Percentiles rank a stretch among this genome's conserved stretches.
phyloP scores from a whole-genome alignment of 2,113 vertebrate genomes.

The Neodontobutis hainanensis region DNA sequence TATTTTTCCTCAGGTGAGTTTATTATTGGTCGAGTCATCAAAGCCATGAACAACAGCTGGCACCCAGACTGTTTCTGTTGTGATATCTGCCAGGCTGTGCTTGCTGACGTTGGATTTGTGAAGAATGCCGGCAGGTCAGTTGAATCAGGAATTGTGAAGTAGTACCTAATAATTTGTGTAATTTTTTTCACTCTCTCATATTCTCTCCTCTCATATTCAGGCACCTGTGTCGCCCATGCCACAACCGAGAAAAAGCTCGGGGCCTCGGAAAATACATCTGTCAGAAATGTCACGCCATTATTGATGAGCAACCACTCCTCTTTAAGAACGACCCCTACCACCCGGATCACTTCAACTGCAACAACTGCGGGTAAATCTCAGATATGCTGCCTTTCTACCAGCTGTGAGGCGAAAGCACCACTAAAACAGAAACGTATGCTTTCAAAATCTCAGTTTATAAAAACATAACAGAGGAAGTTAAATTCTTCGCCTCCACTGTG shows the following conservation, averaged over 20 bases:
- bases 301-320: constrained; percentile 93
- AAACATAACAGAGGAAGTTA: not conserved
- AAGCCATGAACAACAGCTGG: constrained; percentile 99
- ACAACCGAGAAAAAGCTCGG: constrained; percentile 93
- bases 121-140: constrained; percentile 95
- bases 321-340: constrained; percentile 99
- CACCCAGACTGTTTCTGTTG: constrained; percentile 98
- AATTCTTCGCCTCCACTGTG: constrained; percentile 18
- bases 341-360: constrained; percentile 98
- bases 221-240: constrained; percentile 95
- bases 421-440: too few relatives aligned
- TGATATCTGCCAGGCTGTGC: constrained; percentile 89
- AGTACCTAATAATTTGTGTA: not conserved
- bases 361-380: constrained; percentile 88
- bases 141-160: not conserved
- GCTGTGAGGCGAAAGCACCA: not conserved
- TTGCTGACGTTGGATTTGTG: constrained; percentile 97
- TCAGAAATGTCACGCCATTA: constrained; percentile 97
- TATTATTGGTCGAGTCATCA: constrained; percentile 97
- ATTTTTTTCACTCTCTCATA: not conserved
- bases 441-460: not conserved
- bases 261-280: constrained; percentile 97
- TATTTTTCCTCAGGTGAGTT: constrained; percentile 86
- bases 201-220: constrained; percentile 74
- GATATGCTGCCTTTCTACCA: not conserved